Evolutionary conservation across 2,888 invertebrate genomes (phyloP).

Genomic region (Unio delphinus): DNA sequence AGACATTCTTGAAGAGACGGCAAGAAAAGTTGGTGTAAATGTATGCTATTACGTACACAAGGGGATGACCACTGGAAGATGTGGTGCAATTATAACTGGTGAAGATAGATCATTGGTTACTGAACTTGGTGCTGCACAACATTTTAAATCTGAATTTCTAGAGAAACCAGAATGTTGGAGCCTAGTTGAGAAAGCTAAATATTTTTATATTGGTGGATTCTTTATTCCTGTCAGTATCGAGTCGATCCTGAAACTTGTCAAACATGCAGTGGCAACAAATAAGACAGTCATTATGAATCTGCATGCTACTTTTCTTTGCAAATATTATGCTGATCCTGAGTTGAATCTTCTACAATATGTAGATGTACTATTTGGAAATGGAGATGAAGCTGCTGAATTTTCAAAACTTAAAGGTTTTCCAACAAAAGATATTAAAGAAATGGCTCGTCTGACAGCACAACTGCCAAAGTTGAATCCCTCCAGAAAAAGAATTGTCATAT

Average conservation of each 20-base stretch:
- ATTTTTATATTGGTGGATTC: conserved; percentile 94
- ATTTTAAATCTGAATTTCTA: conserved; percentile 84
- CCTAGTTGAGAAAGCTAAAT: conserved; percentile 83
- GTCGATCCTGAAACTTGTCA: conserved; percentile 86
- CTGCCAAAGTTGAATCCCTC: conserved; percentile 84
- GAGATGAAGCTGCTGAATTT: conserved; percentile 77
- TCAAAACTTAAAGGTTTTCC: conserved; percentile 50
- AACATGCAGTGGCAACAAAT: conserved; percentile 81
- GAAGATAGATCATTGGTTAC: conserved; percentile 92
- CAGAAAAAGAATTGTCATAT: conserved; percentile 84
- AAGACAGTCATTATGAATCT: conserved; percentile 92
- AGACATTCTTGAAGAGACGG: conserved; percentile 84
- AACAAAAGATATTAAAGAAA: conserved; percentile 82
- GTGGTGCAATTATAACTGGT: conserved; percentile 92
- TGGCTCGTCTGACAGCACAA: conserved; percentile 83
- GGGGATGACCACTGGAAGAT: conserved; percentile 86
- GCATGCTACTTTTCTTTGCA: conserved; percentile 94
- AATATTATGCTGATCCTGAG: conserved; percentile 86
- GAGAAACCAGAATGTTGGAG: conserved; percentile 81
- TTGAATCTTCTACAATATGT: conserved; percentile 89
- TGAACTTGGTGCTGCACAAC: conserved; percentile 94
- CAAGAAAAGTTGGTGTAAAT: conserved; percentile 85
- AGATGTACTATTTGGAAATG: conserved; percentile 95
- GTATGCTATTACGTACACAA: conserved; percentile 86
- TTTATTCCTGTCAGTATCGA: conserved; percentile 95